A percentile compares a stretch with the other conserved stretches of the same genome.
These are phyloP conservation scores for Leucophenga maculata DNA, from an alignment of 2,888 invertebrate species.

Conservation along the genomic window DNA sequence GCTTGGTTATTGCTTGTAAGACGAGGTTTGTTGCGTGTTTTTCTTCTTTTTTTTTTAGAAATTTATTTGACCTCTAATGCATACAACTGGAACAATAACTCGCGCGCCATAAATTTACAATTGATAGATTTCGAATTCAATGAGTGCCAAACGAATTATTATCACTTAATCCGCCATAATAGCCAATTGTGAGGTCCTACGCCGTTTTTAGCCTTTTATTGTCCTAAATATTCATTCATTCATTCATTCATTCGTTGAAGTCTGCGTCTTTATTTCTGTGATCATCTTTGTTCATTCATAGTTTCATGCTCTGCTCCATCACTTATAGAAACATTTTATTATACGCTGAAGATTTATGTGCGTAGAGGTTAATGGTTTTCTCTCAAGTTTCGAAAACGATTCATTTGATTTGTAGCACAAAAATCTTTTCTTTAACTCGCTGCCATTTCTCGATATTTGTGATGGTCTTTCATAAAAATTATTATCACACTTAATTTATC, in stretches of 20 bases:
- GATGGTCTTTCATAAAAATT: slow-evolving; percentile 58
- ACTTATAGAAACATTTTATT: slow-evolving; percentile 42
- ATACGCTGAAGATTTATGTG: slow-evolving; percentile 57
- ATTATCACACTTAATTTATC: slow-evolving; percentile 64
- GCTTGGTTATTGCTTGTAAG: neutral
- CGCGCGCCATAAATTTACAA: slow-evolving; percentile 11
- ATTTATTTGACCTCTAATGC: slow-evolving; percentile 1
- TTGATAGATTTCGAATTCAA: neutral
- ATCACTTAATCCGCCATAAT: slow-evolving; percentile 54
- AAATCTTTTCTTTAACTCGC: slow-evolving; percentile 29
- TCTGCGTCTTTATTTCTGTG: neutral
- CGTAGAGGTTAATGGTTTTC: slow-evolving; percentile 60
- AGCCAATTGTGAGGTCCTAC: slow-evolving; percentile 56
- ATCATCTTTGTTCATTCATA: slow-evolving; percentile 9
- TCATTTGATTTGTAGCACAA: slow-evolving; percentile 35
- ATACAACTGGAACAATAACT: neutral
- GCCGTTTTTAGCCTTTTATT: neutral
- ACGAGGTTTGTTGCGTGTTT: slow-evolving; percentile 12
- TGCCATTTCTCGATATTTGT: neutral
- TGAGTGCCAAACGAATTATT: slow-evolving; percentile 47
- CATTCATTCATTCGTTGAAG: neutral
- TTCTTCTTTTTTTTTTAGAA: neutral
- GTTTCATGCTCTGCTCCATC: neutral
- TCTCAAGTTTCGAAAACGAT: slow-evolving; percentile 59
- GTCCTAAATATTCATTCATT: too few species aligned